Evolutionary conservation across 2,797 vertebrate genomes (phyloP).

Genomic region (Ambastaia sidthimunki): DNA sequence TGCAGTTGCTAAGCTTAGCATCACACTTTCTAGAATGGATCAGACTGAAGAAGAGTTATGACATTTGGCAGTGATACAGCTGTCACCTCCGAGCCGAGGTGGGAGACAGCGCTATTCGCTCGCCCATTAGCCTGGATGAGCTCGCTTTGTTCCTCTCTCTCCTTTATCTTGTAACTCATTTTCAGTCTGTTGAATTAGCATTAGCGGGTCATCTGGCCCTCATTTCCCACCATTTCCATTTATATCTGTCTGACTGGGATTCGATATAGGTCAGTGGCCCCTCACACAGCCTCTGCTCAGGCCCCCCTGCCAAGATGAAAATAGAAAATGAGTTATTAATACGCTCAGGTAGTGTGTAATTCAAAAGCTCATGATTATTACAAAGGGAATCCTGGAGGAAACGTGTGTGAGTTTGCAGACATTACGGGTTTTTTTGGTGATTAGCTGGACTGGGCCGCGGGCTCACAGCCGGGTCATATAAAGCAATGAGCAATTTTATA

Average conservation of each 20-base stretch:
- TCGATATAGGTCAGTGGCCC: slow-evolving; percentile 67
- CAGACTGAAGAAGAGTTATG: slow-evolving; percentile 29
- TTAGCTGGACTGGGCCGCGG: slow-evolving; percentile 11
- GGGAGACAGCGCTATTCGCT: not conserved
- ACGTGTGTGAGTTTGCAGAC: slow-evolving; percentile 35
- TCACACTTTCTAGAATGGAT: slow-evolving; percentile 32
- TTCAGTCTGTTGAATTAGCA: slow-evolving; percentile 20
- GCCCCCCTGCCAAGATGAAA: slow-evolving; percentile 60
- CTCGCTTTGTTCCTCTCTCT: slow-evolving; percentile 13
- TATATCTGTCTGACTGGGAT: slow-evolving; percentile 61
- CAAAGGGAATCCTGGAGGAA: slow-evolving; percentile 50
- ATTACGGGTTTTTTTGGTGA: slow-evolving; percentile 31
- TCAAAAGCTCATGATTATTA: slow-evolving; percentile 60
- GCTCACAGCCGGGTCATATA: slow-evolving; percentile 14
- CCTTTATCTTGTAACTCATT: slow-evolving; percentile 18
- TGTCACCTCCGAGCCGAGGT: slow-evolving; percentile 35
- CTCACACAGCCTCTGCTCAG: slow-evolving; percentile 61
- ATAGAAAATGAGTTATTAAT: slow-evolving; percentile 68
- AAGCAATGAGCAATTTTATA: slow-evolving; percentile 2
- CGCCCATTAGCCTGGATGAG: not conserved
- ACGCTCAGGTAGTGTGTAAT: slow-evolving; percentile 56
- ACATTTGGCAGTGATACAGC: slow-evolving; percentile 44
- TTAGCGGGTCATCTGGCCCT: slow-evolving; percentile 40
- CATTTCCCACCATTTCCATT: slow-evolving; percentile 51
- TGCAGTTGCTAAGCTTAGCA: slow-evolving; percentile 54